A percentile compares a stretch with the other conserved stretches of the same genome.
Conservation (phyloP, 2,888 invertebrate genomes). For the Brachyopa scutellaris region DNA sequence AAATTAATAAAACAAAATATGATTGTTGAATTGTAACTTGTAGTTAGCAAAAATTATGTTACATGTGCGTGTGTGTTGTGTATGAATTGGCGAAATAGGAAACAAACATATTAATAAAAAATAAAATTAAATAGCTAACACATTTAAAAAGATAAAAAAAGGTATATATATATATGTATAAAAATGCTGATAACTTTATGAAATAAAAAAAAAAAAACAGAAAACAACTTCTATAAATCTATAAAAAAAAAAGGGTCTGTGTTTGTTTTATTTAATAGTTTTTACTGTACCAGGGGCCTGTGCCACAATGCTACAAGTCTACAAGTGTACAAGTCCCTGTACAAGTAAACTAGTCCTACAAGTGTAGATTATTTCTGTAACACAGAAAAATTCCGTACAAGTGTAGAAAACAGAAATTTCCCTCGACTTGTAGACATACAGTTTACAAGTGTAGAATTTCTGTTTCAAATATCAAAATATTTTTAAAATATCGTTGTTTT, state of each 20-base stretch:
- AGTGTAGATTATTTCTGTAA: too few relatives aligned
- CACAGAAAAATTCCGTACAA: too few relatives aligned
- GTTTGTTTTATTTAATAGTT: conserved; percentile 1
- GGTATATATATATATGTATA: conserved; percentile 48
- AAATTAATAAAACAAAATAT: conserved; percentile 21
- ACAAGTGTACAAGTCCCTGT: too few relatives aligned
- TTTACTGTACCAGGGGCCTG: too few relatives aligned
- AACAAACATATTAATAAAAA: conserved; percentile 28
- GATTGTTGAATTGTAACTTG: conserved; percentile 63
- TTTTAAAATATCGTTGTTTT: too few relatives aligned
- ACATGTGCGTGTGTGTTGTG: conserved; percentile 65
- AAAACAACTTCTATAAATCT: conserved; percentile 68
- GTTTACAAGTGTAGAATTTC: too few relatives aligned
- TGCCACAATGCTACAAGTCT: too few relatives aligned
- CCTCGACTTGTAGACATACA: too few relatives aligned
- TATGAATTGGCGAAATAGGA: conserved; percentile 52
- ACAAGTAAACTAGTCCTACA: too few relatives aligned
- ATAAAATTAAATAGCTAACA: conserved; percentile 34
- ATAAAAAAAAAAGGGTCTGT: conserved; percentile 8
- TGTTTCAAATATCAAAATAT: too few relatives aligned
- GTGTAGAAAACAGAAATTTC: too few relatives aligned
- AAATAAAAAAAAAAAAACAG: conserved; percentile 60
- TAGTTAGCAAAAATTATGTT: conserved; percentile 67
- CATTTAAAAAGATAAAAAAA: conserved; percentile 36
- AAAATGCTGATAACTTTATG: conserved; percentile 64